Conservation (phyloP, 2,888 invertebrate species). For the Andrena flavipes region DNA sequence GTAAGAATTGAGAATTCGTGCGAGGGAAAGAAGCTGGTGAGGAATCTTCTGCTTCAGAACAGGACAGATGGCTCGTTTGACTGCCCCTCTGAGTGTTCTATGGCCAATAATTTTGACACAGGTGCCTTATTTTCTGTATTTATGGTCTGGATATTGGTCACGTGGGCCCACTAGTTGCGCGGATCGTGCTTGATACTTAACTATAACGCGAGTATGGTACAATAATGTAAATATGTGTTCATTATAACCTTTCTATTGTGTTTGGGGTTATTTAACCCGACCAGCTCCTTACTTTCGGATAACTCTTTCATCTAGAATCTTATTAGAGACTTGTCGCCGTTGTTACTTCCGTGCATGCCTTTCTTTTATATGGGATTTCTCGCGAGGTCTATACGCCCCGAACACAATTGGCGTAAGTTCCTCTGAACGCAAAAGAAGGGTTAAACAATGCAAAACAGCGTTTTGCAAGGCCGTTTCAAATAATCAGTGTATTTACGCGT, state of each 20-base stretch:
- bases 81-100: slow-evolving; percentile 55
- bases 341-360: too few species aligned
- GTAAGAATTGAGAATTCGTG: slow-evolving; percentile 67
- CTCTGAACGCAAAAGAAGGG: too few species aligned
- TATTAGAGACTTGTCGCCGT: too few species aligned
- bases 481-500: not conserved
- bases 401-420: too few species aligned
- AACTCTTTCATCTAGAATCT: too few species aligned
- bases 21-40: slow-evolving; percentile 68
- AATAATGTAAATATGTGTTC: slow-evolving; percentile 44
- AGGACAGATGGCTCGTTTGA: slow-evolving; percentile 54
- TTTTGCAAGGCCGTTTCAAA: not conserved
- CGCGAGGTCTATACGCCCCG: too few species aligned
- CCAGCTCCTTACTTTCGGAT: too few species aligned
- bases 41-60: slow-evolving; percentile 59
- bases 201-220: slow-evolving; percentile 37
- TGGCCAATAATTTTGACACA: not conserved
- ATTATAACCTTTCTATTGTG: not conserved
- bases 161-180: not conserved
- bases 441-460: not conserved
- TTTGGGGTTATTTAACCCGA: too few species aligned
- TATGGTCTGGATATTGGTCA: not conserved
- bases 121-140: not conserved
- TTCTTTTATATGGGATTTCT: too few species aligned
- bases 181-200: slow-evolving; percentile 26